Evolutionary conservation across 1,140 invertebrate genomes (phyloP), one percentile per base, ranked within the genome.

Genomic region (Bombus difficillimus): DNA sequence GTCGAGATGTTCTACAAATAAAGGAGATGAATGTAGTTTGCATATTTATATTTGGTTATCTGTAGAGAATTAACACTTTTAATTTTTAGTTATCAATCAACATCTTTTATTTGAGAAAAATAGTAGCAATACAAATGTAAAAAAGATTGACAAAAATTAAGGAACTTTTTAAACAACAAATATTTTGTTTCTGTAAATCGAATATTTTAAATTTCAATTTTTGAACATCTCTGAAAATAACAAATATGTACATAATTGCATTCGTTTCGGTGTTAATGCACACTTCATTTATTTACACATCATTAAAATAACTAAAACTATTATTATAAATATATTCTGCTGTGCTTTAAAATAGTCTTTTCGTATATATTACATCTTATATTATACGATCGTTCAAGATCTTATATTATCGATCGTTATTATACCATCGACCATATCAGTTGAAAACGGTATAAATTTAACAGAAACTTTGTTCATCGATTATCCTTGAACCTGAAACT

Each of bases 341-440:
- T 53, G 0, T 8, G 5, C 5, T 53, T 53, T 53, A 53, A 53
- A 53, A 53, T 53, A 53, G 18, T 22, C 1, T 53, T 53, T 2
- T 53, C 47, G 1, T 53, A 53, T 53, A 53, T 53, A 22, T 22
- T 53, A 18, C 1, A 53, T 53, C 47, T 53, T 53, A 22, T 53
- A 53, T 53, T 13, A n/a, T n/a, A 62, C 25, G 25, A 28, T 59
- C 22, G 28, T n/a, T 62, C 3, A 0, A n/a, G 59, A 62, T 62
- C 28, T n/a, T 62, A 57, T 69, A 41, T 77, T 57, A 69, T 77
- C 59, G 25, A 64, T 71, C 13, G 81, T 75, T 37, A 62, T 5
- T 34, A 43, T 8, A 28, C 12, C 1, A 64, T 34, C 25, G 8
- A 2, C 18, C 5, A 39, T 13, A 39, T 71, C 15, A 28, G 13